These are phyloP conservation scores for Penaeus japonicus DNA, from an alignment of 1,140 invertebrate genomes.

Conservation along the genomic window DNA sequence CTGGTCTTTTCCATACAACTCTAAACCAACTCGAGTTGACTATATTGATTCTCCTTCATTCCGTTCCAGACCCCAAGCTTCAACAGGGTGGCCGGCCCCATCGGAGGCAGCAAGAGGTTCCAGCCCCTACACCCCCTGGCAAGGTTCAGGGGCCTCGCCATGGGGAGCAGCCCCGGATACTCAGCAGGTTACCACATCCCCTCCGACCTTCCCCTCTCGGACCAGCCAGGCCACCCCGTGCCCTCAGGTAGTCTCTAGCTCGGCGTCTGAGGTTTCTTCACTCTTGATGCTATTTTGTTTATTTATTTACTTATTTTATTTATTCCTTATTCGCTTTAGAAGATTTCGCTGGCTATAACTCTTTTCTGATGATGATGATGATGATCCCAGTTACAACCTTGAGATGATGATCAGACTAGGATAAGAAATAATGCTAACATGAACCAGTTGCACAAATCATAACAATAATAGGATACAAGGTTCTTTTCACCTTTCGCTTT, in stretches of 20 bases:
- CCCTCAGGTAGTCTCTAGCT: not conserved
- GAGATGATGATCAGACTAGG: no score
- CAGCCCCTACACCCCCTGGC: conserved; percentile 56
- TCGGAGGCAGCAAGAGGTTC: conserved; percentile 48
- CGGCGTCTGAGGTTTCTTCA: no score
- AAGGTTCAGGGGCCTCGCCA: conserved; percentile 50
- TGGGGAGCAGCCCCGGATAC: not conserved
- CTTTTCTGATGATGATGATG: no score
- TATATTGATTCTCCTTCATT: not conserved
- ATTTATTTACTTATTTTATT: no score
- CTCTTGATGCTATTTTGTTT: no score
- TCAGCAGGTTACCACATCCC: not conserved
- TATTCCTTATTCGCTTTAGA: no score
- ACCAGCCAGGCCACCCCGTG: conserved; percentile 9
- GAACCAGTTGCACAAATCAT: no score
- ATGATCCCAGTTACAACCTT: no score
- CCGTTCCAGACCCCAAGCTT: conserved; percentile 20
- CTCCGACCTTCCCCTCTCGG: conserved; percentile 25
- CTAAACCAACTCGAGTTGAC: not conserved
- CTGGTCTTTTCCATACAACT: not conserved
- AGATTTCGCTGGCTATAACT: no score
- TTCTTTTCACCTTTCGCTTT: no score
- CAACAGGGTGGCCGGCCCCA: conserved; percentile 7
- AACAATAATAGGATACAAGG: no score
- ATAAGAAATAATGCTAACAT: no score